Evolutionary conservation across 2,888 invertebrate genomes (phyloP), one percentile per base, ranked within the genome.

Genomic region (Heliconius ethilla): DNA sequence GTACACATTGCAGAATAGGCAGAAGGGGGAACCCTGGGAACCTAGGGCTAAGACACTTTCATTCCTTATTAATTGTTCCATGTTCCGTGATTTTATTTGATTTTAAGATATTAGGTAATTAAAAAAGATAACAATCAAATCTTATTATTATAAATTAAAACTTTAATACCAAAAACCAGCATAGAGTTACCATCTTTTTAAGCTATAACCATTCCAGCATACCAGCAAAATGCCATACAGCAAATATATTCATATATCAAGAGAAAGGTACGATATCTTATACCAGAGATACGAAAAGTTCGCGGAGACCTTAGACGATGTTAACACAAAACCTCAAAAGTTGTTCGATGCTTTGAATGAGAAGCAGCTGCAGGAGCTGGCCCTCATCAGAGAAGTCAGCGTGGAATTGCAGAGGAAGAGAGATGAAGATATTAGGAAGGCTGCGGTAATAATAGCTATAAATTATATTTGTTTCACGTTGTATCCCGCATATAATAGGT

Each of bases 361-460:
- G n/a, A 84, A 83, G 25, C 81, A 82, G 3, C 0, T 89, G 0
- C 83, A 86, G 0, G 91, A 91, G 66, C 65, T 94, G 25, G 15
- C 81, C 0, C 83, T 93, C 11, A 91, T 91, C 13, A 86, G 93
- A 33, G 89, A 89, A 74, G 86, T 91, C 40, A 92, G 90, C 80
- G 80, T 66, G 37, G 85, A 87, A 0, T 78, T 93, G 75, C 90
- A 91, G 84, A 81, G 75, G 75, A 92, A 92, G 81, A 92, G 92
- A 55, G 87, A 89, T 0, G 91, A 92, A 0, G 92, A 92, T 3
- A 78, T 90, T 10, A 86, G 79, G 69, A 92, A 86, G 70, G 88
- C 87, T 1, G 86, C 85, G 78, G 88, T 89, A 63, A 74, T 25
- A 45, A 15, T 51, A 51, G 22, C 7, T 69, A 29, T 18, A 3